Evolutionary conservation across 2,797 vertebrate genomes (phyloP).

Genomic region (Crocodylus rhombifer): DNA sequence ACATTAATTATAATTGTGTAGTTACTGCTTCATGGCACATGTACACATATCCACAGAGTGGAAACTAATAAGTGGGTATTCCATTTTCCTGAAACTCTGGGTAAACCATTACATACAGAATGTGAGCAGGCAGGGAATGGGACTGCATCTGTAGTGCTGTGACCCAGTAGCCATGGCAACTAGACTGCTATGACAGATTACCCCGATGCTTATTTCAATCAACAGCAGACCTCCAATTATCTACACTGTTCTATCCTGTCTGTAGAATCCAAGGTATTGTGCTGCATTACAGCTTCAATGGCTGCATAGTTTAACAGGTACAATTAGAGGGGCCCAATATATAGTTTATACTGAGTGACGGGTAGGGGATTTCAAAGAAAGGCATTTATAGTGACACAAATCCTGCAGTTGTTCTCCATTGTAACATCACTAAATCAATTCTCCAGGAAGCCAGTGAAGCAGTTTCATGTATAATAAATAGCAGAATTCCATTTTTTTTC

Average conservation of each 20-base stretch:
- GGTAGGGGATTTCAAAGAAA: neutral
- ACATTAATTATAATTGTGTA: neutral
- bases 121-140: neutral
- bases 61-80: neutral
- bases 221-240: constrained; percentile 9
- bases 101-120: neutral
- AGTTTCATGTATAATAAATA: neutral
- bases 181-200: constrained; percentile 34
- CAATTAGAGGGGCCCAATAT: neutral
- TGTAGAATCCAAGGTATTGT: constrained; percentile 3
- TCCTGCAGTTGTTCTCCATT: neutral
- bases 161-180: constrained; percentile 69
- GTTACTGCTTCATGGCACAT: neutral
- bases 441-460: neutral
- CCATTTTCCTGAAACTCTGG: neutral
- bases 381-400: neutral
- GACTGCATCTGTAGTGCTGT: neutral
- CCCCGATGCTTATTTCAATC: constrained; percentile 22
- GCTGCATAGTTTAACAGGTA: neutral
- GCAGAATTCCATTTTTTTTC: neutral
- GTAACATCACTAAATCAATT: neutral
- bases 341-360: neutral
- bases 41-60: neutral
- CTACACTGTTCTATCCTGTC: neutral
- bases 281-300: neutral